Evolutionary conservation across 2,888 invertebrate genomes (phyloP), one percentile per base, ranked within the genome.

Genomic region (Stenichneumon culpator): DNA sequence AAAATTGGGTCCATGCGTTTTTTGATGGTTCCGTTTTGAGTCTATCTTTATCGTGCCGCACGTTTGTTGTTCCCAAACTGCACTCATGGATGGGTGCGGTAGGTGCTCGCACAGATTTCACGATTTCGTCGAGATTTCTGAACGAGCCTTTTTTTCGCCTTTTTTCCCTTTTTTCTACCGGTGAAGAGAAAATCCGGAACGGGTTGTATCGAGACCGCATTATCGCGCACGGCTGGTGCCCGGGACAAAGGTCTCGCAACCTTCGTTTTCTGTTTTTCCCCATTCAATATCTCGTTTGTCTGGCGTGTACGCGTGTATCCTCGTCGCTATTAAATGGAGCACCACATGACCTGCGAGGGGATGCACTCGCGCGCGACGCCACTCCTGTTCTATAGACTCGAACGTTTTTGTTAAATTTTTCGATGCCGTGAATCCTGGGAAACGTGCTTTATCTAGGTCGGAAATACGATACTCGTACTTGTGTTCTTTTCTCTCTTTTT

Each of bases 161-260:
- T 39, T 36, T 36, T 67, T 60, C 65, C 79, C 73, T 83, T 84
- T 84, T 84, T 83, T 85, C 86, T 83, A 60, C 47, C 68, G 5
- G 68, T 36, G 70, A 79, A 50, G 67, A 60, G 52, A 85, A 88
- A 87, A 79, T 72, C 73, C 74, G 84, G 86, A 89, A 89, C 86
- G 89, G 89, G 87, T 90, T 87, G 87, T 86, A 87, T 79, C 69
- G 54, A 28, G 32, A 36, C 74, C 32, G 72, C 25, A 82, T 85
- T 67, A 85, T 52, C 84, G 74, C 70, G 75, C 79, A 75, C 60
- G 28, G 82, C 50, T 79, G 82, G 50, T 32, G 50, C 19, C 3
- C 5, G 14, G 79, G 50, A 82, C 78, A 82, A 85, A 77, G 73
- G 36, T 57, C 44, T 36, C 25, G 39, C 36, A 39, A 52, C 32